These are phyloP conservation scores for Semnornis frantzii DNA, from an alignment of 2,113 vertebrate species.

Conservation along the genomic window DNA sequence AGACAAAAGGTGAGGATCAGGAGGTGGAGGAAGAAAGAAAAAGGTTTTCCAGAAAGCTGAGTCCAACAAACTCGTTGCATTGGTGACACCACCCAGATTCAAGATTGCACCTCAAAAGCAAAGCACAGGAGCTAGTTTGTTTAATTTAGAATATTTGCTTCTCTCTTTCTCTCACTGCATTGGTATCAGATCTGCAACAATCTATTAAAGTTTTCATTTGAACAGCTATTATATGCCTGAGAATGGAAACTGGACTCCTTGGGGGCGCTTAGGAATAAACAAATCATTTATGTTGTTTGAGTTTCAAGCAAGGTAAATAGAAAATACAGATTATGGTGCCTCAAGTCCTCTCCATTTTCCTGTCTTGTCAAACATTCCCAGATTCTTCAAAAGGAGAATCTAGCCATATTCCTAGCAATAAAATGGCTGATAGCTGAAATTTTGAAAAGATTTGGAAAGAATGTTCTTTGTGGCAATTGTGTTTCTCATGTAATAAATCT, in stretches of 20 bases:
- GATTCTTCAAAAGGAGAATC: slow-evolving; percentile 64
- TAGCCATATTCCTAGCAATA: slow-evolving; percentile 67
- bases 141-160: slow-evolving; percentile 42
- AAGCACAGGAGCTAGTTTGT: slow-evolving; percentile 11
- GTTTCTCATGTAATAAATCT: slow-evolving; percentile 74
- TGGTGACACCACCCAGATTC: neutral
- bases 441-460: slow-evolving; percentile 61
- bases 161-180: neutral
- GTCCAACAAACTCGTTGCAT: neutral
- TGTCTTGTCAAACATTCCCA: slow-evolving; percentile 57
- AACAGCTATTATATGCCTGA: slow-evolving; percentile 34
- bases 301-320: slow-evolving; percentile 62
- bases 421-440: slow-evolving; percentile 65
- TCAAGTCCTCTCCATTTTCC: slow-evolving; percentile 65
- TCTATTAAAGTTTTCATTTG: slow-evolving; percentile 44
- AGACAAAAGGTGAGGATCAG: neutral
- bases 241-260: slow-evolving; percentile 17
- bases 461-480: slow-evolving; percentile 67
- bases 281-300: slow-evolving; percentile 56
- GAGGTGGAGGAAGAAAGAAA: neutral
- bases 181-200: slow-evolving; percentile 39
- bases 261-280: slow-evolving; percentile 28
- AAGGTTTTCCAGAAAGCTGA: neutral
- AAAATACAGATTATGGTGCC: slow-evolving; percentile 62
- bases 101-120: neutral